Percentiles rank a stretch among this genome's conserved stretches.
Conservation (phyloP, 2,797 vertebrate genomes). For the Lophius americanus region DNA sequence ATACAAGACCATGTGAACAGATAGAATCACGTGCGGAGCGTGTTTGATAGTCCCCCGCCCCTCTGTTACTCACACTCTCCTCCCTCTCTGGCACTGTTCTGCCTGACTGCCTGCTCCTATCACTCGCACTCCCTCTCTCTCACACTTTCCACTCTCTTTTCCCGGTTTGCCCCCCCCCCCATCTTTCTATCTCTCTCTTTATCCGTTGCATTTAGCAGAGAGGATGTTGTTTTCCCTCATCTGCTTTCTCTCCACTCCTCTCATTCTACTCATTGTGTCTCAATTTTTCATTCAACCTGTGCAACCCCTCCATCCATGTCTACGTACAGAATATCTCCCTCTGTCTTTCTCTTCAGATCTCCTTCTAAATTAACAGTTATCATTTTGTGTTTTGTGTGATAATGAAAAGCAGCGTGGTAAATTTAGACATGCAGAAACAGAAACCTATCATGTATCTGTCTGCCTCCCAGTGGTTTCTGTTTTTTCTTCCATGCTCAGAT, state of each 20-base stretch:
- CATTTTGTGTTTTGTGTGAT: neutral
- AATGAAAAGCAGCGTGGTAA: neutral
- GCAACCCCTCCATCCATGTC: neutral
- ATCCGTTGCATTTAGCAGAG: constrained; percentile 11
- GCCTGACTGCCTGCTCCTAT: constrained; percentile 54
- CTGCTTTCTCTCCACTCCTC: neutral
- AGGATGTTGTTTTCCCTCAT: neutral
- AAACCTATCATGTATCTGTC: neutral
- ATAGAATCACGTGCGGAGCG: constrained; percentile 73
- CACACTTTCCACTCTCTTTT: constrained; percentile 15
- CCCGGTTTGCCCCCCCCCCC: neutral
- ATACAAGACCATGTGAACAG: constrained; percentile 74
- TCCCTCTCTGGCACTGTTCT: constrained; percentile 46
- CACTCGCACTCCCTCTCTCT: constrained; percentile 24
- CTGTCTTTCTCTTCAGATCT: neutral
- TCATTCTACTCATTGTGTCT: neutral
- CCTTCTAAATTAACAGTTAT: neutral
- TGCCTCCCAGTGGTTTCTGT: neutral
- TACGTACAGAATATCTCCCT: neutral
- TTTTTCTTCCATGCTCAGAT: neutral
- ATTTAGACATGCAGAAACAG: neutral
- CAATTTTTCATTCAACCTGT: neutral
- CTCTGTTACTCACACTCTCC: constrained; percentile 27
- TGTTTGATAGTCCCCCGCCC: constrained; percentile 50
- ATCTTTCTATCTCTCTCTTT: constrained; percentile 3